Percentiles rank a stretch among this genome's conserved stretches.
These are phyloP conservation scores for Fulica atra DNA, from an alignment of 2,113 vertebrate genomes.

Conservation along the genomic window DNA sequence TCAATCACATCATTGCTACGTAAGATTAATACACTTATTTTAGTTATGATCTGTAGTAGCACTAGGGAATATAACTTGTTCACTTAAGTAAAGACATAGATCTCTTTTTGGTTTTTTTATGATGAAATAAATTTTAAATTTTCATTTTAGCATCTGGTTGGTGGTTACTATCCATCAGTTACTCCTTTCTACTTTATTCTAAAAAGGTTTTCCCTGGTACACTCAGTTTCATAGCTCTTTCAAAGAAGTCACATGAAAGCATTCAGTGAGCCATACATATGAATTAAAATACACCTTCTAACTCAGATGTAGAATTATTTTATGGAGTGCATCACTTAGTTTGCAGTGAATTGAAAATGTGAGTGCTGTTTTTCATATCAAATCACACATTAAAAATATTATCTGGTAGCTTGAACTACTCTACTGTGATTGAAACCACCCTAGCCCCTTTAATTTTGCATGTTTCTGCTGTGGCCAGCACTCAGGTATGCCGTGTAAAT, in stretches of 20 bases:
- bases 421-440: background rate
- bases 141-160: constrained; percentile 29
- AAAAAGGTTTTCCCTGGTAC: constrained; percentile 6
- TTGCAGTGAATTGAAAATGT: background rate
- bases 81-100: background rate
- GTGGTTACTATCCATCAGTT: constrained; percentile 56
- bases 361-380: background rate
- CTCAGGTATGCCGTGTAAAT: background rate
- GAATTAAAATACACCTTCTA: constrained; percentile 34
- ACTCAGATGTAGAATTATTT: background rate
- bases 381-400: constrained; percentile 1
- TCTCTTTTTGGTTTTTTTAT: background rate
- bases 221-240: constrained; percentile 31
- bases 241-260: constrained; percentile 2
- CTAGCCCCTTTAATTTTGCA: background rate
- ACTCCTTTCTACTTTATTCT: background rate
- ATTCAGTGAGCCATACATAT: constrained; percentile 25
- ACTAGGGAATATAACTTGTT: background rate
- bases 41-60: background rate
- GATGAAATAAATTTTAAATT: constrained; percentile 2
- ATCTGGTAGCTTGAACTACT: background rate
- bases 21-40: constrained; percentile 17
- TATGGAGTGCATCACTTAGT: background rate
- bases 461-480: background rate
- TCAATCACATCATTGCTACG: background rate